Evolutionary conservation across 2,797 vertebrate species (phyloP).

Genomic region (Heliangelus exortis): DNA sequence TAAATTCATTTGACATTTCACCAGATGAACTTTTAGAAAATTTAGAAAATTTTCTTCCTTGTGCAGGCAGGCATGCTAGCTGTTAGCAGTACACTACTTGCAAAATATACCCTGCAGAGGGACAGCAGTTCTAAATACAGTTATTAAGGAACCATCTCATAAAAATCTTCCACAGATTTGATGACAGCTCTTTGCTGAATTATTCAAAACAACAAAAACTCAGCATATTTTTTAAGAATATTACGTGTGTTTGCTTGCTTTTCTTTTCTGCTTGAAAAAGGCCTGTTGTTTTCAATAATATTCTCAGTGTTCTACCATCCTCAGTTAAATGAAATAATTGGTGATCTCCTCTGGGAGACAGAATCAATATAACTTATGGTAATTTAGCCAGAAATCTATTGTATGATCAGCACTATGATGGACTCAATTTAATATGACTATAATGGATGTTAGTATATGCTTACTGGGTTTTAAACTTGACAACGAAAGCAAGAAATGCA

Average conservation of each 20-base stretch:
- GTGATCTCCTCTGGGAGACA: neutral
- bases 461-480: neutral
- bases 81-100: neutral
- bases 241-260: neutral
- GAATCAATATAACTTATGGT: neutral
- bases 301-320: constrained; percentile 6
- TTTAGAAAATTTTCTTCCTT: neutral
- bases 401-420: neutral
- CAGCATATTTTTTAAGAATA: constrained; percentile 9
- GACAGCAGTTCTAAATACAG: neutral
- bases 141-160: neutral
- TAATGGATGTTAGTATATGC: neutral
- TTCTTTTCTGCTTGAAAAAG: constrained; percentile 49
- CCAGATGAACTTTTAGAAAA: neutral
- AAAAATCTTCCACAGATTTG: neutral
- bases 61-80: neutral
- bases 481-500: neutral
- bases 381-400: neutral
- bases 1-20: neutral
- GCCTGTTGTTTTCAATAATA: constrained; percentile 42
- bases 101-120: neutral
- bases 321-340: constrained; percentile 29
- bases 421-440: neutral
- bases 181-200: constrained; percentile 6
- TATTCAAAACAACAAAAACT: constrained; percentile 32